Conservation (phyloP, 2,797 vertebrate genomes). For the Anolis apletophallus region DNA sequence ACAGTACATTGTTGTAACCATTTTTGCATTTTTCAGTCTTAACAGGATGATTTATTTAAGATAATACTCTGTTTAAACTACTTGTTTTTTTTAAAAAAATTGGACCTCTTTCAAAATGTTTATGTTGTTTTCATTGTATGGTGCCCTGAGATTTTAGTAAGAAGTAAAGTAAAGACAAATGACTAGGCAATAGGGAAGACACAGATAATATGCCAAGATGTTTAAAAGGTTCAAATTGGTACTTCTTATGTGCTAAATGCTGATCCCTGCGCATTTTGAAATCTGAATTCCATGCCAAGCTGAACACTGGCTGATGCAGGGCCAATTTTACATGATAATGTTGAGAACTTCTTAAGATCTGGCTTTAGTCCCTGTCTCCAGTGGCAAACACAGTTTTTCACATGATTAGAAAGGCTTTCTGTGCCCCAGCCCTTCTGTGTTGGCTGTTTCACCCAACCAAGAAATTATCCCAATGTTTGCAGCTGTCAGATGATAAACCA, state of each 20-base stretch:
- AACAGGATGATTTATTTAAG: too few relatives aligned
- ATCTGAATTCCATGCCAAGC: not conserved
- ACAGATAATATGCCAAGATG: too few relatives aligned
- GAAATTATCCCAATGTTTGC: constrained; percentile 35
- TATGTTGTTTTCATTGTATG: too few relatives aligned
- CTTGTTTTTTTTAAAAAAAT: too few relatives aligned
- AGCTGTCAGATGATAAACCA: constrained; percentile 16
- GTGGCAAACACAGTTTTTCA: not conserved
- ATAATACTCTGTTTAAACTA: too few relatives aligned
- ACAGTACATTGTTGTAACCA: too few relatives aligned
- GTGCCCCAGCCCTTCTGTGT: constrained; percentile 22
- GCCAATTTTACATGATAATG: not conserved
- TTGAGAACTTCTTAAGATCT: not conserved
- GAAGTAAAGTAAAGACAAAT: too few relatives aligned
- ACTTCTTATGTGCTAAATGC: not conserved
- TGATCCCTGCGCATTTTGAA: not conserved
- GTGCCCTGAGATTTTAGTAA: too few relatives aligned
- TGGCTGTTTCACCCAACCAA: constrained; percentile 10
- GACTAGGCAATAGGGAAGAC: too few relatives aligned
- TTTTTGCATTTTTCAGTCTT: too few relatives aligned
- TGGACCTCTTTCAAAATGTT: too few relatives aligned
- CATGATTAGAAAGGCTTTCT: not conserved
- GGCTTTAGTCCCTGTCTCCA: not conserved
- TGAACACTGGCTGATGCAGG: not conserved
- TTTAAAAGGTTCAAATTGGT: not conserved